Conservation (phyloP, 2,888 invertebrate species). For the Drosophila monieri region DNA sequence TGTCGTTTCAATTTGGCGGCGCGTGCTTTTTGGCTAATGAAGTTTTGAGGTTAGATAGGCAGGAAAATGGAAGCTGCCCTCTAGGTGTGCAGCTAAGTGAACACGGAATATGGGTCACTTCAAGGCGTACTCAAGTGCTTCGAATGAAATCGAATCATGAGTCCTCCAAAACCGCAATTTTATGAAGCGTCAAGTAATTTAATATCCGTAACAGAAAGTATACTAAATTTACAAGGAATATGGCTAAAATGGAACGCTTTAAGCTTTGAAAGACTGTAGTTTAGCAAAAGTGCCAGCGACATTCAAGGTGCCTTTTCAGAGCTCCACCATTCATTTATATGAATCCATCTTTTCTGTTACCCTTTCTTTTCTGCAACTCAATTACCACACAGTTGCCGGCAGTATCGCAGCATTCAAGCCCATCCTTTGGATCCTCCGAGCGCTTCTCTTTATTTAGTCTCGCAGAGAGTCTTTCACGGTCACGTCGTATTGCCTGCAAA, state of each 20-base stretch:
- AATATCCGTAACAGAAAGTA: neutral
- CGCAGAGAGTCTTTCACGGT: slow-evolving; percentile 60
- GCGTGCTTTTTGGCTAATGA: slow-evolving; percentile 76
- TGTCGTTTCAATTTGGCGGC: slow-evolving; percentile 55
- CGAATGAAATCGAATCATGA: neutral
- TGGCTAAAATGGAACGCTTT: too few species aligned
- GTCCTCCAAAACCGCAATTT: neutral
- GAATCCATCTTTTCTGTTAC: slow-evolving; percentile 1
- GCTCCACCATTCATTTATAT: neutral
- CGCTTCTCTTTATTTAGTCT: slow-evolving; percentile 11
- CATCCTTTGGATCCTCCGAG: neutral
- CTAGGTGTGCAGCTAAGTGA: slow-evolving; percentile 45
- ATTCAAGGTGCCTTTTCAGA: neutral
- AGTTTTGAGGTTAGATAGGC: slow-evolving; percentile 64
- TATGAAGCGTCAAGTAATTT: neutral
- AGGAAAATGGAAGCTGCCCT: slow-evolving; percentile 30
- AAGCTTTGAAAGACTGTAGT: neutral
- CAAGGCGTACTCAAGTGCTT: neutral
- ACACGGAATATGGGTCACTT: slow-evolving; percentile 21
- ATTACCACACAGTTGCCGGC: slow-evolving; percentile 17
- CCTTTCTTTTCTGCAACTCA: neutral
- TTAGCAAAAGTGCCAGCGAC: neutral
- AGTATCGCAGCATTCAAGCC: slow-evolving; percentile 18
- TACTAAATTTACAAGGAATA: too few species aligned
- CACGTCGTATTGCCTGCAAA: slow-evolving; percentile 66